A percentile compares a stretch with the other conserved stretches of the same genome.
Evolutionary conservation across 2,797 vertebrate genomes (phyloP).

Genomic region (Triplophysa yarkandensis): DNA sequence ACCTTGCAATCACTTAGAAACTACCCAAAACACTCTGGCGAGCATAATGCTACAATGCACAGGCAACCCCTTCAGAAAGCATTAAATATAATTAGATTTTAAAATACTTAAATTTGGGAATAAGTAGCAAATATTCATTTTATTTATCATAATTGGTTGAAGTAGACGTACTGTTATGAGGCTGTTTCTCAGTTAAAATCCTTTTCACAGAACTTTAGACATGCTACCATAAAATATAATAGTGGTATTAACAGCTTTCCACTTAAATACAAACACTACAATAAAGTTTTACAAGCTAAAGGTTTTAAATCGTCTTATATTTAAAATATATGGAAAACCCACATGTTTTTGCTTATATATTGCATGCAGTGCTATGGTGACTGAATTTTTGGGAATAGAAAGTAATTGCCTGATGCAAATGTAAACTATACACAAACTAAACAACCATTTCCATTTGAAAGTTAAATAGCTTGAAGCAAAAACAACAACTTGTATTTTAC

Average conservation of each 20-base stretch:
- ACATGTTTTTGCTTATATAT: neutral
- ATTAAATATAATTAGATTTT: neutral
- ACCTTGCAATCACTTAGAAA: neutral
- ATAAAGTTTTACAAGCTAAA: conserved; percentile 46
- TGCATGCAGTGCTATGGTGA: neutral
- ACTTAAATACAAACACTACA: conserved; percentile 41
- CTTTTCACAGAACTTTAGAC: neutral
- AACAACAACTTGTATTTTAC: conserved; percentile 2
- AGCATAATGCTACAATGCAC: neutral
- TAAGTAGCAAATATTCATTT: no score
- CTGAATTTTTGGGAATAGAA: conserved; percentile 17
- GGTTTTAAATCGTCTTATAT: conserved; percentile 28
- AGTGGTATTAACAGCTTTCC: conserved; percentile 27
- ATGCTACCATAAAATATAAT: conserved; percentile 30
- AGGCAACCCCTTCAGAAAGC: neutral
- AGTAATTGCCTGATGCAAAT: neutral
- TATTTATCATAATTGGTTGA: neutral
- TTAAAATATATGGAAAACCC: conserved; percentile 22
- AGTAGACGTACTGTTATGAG: neutral
- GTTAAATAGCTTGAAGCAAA: neutral
- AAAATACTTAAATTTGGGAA: no score
- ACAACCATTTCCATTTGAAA: neutral
- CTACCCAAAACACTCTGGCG: neutral
- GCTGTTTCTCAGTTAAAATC: neutral
- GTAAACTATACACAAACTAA: neutral